Base-by-base conservation (phyloP, 2,888 invertebrate species). In the Ischnura elegans region DNA sequence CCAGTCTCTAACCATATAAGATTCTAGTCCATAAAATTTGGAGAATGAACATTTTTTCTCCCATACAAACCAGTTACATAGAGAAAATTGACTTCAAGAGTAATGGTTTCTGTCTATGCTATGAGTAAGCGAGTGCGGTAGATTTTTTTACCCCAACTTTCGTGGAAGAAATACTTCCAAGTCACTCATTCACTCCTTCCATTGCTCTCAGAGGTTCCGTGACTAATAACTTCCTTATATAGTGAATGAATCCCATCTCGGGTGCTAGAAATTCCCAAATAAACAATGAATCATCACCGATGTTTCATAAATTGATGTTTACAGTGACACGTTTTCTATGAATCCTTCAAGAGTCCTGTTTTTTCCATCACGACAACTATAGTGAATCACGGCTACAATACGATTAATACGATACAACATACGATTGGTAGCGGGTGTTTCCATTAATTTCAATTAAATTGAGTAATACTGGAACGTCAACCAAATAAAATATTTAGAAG, bases 231-330 rank as follows among this genome's bases (percentile, higher is more conserved):
- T 76, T 76, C 76, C 76, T 8, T 36, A 76, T 76, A 76, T 36
- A 76, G 76, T 76, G 76, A 8, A 36, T 76, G 76, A 76, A 16
- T 76, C 76, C 76, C 76, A 29, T 76, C 76, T 76, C 36, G 36
- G 76, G 36, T 45, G 86, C 46, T 43, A n/a, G 86, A 86, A 86
- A 86, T 86, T 86, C 46, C 46, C n/a, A 86, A 86, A 86, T 86
- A 86, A 86, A 43, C 86, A 86, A n/a, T 86, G 86, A 86, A 8
- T 86, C 86, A 86, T n/a, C 16, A 21, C 45, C 86, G 86, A 46
- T 46, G 86, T n/a, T 25, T 43, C 43, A 46, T 45, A 45, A 13
- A 36, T 76, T 10, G 45, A 86, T 86, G 86, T 86, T 86, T 43
- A 86, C 86, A 45, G 43, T 21, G 45, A 0, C 43, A 45, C 5